Conservation (phyloP, 2,113 vertebrate species). For the Indri indri region DNA sequence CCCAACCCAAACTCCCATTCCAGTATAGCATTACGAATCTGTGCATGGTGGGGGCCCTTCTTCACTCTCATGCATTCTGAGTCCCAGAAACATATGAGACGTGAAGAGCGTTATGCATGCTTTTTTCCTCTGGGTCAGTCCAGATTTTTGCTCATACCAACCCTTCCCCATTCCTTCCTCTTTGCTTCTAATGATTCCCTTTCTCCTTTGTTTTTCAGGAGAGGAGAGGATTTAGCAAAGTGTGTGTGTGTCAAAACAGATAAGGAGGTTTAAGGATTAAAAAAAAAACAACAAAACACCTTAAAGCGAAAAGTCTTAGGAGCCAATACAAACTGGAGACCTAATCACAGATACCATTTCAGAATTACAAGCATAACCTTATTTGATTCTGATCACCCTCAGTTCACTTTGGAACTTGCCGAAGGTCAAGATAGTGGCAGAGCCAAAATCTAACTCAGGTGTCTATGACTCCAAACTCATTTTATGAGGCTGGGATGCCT, state of each 20-base stretch:
- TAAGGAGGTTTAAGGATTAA: background rate
- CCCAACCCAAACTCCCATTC: fast-evolving
- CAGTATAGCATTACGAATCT: no score
- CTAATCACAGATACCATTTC: background rate
- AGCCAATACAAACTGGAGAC: background rate
- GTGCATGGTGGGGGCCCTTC: background rate
- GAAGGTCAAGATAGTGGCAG: background rate
- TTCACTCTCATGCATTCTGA: background rate
- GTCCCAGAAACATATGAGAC: background rate
- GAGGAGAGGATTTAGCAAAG: background rate
- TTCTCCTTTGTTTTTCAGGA: background rate
- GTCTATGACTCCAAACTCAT: background rate
- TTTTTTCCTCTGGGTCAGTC: background rate
- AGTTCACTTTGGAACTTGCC: background rate
- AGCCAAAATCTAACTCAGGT: background rate
- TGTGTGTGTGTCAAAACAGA: background rate
- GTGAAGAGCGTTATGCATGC: fast-evolving
- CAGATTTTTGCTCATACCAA: background rate
- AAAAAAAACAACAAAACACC: background rate
- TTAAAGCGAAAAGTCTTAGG: background rate
- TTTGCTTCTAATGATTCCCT: background rate
- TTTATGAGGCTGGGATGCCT: background rate
- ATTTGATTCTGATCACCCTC: background rate
- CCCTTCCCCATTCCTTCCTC: background rate
- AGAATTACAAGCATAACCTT: background rate